These are phyloP conservation scores for Thoracochromis brauschi DNA, from an alignment of 2,113 vertebrate genomes.

Conservation along the genomic window DNA sequence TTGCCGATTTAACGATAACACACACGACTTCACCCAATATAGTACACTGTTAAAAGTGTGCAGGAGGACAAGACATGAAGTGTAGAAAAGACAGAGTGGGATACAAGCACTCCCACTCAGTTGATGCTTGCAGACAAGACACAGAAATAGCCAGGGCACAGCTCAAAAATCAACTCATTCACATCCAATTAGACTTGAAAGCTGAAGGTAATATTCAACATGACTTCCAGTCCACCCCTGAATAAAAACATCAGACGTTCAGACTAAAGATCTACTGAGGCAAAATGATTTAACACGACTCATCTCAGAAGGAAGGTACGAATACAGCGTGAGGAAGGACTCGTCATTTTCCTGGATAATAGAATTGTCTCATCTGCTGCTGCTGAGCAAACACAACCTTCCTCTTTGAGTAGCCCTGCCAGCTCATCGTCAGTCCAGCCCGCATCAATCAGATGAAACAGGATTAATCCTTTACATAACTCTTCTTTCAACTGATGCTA, in stretches of 20 bases:
- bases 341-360: not conserved
- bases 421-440: not conserved
- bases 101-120: not conserved
- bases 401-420: not conserved
- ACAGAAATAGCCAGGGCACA: not conserved
- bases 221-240: not conserved
- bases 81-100: not conserved
- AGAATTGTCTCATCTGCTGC: not conserved
- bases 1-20: not conserved
- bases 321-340: not conserved
- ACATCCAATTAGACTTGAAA: slow-evolving; percentile 39
- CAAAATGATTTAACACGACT: slow-evolving; percentile 12
- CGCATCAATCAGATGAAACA: not conserved
- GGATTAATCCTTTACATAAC: not conserved
- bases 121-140: not conserved
- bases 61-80: not conserved
- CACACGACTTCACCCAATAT: not conserved
- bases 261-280: not conserved
- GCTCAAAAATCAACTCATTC: slow-evolving; percentile 22
- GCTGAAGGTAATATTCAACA: slow-evolving; percentile 12
- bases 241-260: slow-evolving; percentile 3
- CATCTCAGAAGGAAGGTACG: not conserved
- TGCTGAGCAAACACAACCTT: not conserved
- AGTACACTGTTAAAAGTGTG: not conserved
- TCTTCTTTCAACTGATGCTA: not conserved